phyloP scores from a whole-genome alignment of 1,140 invertebrate species.

The Fragariocoptes setiger region DNA sequence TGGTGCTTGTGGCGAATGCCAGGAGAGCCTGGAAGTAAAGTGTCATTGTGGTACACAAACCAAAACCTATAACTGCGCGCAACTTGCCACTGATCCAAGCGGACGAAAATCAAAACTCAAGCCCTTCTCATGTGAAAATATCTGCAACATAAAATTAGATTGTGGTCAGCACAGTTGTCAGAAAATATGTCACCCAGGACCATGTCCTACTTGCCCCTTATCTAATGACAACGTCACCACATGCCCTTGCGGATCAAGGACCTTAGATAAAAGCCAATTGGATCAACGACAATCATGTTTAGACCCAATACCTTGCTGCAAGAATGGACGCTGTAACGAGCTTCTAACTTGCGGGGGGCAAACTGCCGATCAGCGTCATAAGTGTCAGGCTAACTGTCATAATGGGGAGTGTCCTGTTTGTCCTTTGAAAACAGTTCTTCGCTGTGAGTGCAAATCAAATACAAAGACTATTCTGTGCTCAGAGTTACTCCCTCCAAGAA shows the following conservation, averaged over 20 bases:
- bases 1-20: constrained; percentile 25
- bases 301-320: constrained; percentile 56
- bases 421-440: constrained; percentile 34
- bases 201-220: constrained; percentile 24
- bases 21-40: constrained; percentile 24
- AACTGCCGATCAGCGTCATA: constrained; percentile 32
- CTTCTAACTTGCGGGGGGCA: constrained; percentile 44
- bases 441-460: constrained; percentile 66
- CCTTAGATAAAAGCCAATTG: constrained; percentile 12
- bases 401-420: constrained; percentile 47
- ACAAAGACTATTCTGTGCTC: constrained; percentile 44
- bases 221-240: constrained; percentile 27
- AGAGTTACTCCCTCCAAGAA: constrained; percentile 31
- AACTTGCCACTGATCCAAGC: no score
- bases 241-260: constrained; percentile 56
- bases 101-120: no score
- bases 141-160: constrained; percentile 14
- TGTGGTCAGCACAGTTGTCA: constrained; percentile 16
- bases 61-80: no score
- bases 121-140: constrained; percentile 16
- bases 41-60: constrained; percentile 33
- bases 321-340: constrained; percentile 40
- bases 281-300: constrained; percentile 27
- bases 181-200: constrained; percentile 13
- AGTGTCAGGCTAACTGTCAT: constrained; percentile 41